phyloP scores from a whole-genome alignment of 2,797 vertebrate species.

The Brotula barbata region DNA sequence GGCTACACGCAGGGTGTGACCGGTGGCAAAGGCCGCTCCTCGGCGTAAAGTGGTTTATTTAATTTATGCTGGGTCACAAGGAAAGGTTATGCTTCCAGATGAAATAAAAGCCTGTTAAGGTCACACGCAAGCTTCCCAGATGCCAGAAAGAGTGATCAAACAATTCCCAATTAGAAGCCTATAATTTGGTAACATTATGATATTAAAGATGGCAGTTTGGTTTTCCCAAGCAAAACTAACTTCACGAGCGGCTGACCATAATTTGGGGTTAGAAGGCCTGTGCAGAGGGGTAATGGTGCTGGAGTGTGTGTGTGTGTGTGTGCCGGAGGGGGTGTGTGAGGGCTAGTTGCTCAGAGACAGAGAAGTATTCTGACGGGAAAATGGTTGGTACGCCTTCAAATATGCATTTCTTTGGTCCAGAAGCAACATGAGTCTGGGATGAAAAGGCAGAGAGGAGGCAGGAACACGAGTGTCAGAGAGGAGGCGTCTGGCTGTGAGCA shows the following conservation, averaged over 20 bases:
- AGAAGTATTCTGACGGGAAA: slow-evolving; percentile 47
- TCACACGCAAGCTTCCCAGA: slow-evolving; percentile 73
- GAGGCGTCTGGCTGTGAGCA: slow-evolving; percentile 49
- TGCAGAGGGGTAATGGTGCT: slow-evolving; percentile 56
- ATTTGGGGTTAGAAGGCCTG: slow-evolving; percentile 77
- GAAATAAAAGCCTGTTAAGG: slow-evolving; percentile 60
- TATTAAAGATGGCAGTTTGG: slow-evolving; percentile 82
- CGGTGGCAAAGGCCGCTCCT: slow-evolving; percentile 48
- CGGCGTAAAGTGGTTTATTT: slow-evolving; percentile 68
- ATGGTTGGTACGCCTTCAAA: slow-evolving; percentile 63
- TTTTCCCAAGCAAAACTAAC: slow-evolving; percentile 82
- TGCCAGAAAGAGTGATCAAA: slow-evolving; percentile 76
- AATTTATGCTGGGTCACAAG: slow-evolving; percentile 72
- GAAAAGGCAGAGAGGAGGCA: slow-evolving; percentile 51
- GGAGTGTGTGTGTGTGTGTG: slow-evolving; percentile 36
- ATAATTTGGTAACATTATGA: slow-evolving; percentile 80
- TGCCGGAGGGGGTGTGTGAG: neutral
- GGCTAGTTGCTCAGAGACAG: slow-evolving; percentile 44
- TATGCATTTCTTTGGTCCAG: slow-evolving; percentile 63
- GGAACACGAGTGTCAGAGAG: slow-evolving; percentile 47
- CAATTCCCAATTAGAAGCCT: slow-evolving; percentile 79
- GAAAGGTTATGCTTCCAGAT: slow-evolving; percentile 69
- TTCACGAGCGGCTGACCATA: slow-evolving; percentile 80
- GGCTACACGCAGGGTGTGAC: slow-evolving; percentile 71
- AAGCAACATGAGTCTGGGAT: slow-evolving; percentile 55